A percentile compares a stretch with the other conserved stretches of the same genome.
These are phyloP conservation scores for Trididemnum clinides DNA, from an alignment of 23 tunicate genomes.

Conservation along the genomic window DNA sequence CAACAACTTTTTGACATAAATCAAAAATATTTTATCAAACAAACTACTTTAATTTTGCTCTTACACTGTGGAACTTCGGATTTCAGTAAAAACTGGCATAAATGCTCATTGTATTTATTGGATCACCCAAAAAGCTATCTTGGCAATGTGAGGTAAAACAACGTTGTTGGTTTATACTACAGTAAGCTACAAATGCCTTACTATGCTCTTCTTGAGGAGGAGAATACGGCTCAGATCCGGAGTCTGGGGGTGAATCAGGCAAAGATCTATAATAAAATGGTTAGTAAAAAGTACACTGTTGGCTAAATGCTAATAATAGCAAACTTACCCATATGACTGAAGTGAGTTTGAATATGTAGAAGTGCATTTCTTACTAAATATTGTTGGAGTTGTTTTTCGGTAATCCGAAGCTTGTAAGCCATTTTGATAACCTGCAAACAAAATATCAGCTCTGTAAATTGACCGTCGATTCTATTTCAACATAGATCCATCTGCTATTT, in stretches of 20 bases:
- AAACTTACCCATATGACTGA: neutral
- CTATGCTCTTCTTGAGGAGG: conserved; percentile 21
- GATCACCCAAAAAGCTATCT: too few species aligned
- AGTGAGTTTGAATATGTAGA: neutral
- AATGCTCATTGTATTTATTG: too few species aligned
- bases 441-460: neutral
- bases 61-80: too few species aligned
- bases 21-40: too few species aligned
- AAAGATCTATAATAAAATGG: conserved; percentile 40
- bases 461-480: neutral
- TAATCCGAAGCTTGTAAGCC: neutral
- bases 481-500: too few species aligned
- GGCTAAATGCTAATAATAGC: neutral
- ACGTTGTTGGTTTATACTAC: neutral
- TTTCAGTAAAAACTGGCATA: too few species aligned
- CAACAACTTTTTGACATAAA: too few species aligned
- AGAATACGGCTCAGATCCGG: conserved; percentile 89
- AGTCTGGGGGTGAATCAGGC: conserved; percentile 96
- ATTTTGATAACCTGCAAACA: neutral
- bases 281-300: neutral
- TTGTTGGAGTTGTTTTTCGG: neutral
- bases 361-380: neutral
- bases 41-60: too few species aligned
- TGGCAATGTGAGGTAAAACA: too few species aligned
- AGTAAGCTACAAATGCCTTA: neutral